phyloP scores from a whole-genome alignment of 2,797 vertebrate species.

The Calcarius lapponicus region DNA sequence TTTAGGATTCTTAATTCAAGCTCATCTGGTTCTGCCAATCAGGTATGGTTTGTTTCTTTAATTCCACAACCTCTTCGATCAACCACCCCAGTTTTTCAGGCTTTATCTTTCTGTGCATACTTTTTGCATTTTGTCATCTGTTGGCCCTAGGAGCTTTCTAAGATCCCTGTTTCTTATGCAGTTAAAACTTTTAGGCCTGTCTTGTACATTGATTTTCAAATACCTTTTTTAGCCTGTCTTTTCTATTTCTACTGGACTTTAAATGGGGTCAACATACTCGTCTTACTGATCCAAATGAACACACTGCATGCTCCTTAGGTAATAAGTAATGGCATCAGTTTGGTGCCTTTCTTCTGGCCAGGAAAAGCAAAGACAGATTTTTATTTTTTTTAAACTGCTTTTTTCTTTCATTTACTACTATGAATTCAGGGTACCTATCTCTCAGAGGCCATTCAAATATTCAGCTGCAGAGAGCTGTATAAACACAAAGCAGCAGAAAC shows the following conservation, averaged over 20 bases:
- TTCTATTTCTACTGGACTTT: neutral
- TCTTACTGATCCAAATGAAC: neutral
- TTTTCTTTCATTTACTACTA: neutral
- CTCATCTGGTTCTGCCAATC: neutral
- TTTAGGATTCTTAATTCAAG: neutral
- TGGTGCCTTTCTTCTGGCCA: neutral
- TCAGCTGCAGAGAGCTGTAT: neutral
- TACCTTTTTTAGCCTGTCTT: neutral
- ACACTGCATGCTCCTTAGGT: neutral
- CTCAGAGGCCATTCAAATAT: neutral
- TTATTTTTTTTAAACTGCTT: neutral
- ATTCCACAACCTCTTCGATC: neutral
- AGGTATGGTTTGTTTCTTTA: neutral
- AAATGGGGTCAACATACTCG: neutral
- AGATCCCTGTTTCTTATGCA: neutral
- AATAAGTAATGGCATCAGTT: neutral
- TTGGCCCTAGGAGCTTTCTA: neutral
- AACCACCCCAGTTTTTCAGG: neutral
- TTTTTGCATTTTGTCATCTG: neutral
- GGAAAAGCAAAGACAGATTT: neutral
- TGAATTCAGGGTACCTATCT: neutral
- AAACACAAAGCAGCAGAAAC: neutral
- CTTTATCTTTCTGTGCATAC: neutral
- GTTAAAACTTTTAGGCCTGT: neutral
- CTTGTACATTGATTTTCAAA: neutral